These are phyloP conservation scores for Diarsia mendica DNA, from an alignment of 2,888 invertebrate species.

Conservation along the genomic window DNA sequence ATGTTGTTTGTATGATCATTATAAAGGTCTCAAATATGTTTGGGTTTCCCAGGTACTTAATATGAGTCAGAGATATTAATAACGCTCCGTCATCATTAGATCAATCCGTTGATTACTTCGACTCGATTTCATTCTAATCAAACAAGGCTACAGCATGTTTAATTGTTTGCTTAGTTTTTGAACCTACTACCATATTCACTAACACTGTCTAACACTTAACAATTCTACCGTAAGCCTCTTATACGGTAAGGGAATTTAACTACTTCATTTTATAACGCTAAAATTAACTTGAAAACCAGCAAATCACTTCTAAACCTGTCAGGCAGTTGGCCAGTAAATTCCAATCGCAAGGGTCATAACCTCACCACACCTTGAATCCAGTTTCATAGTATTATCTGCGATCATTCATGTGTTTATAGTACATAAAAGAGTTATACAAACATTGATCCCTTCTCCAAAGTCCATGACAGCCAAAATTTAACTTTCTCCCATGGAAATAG, in stretches of 20 bases:
- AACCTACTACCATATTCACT: background rate
- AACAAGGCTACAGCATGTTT: background rate
- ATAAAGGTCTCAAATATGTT: background rate
- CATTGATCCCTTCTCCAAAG: constrained; percentile 23
- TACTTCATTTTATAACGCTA: background rate
- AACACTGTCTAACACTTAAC: too few species aligned
- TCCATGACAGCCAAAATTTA: constrained; percentile 22
- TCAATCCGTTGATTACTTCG: constrained; percentile 15
- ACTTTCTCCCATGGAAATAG: constrained; percentile 44
- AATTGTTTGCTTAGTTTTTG: constrained; percentile 4
- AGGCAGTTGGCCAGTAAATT: constrained; percentile 34
- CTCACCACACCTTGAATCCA: constrained; percentile 57
- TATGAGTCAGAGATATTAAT: constrained; percentile 46
- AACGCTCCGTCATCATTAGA: constrained; percentile 19
- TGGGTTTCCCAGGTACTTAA: constrained; percentile 30
- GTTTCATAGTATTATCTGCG: constrained; percentile 49
- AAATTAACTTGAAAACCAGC: constrained; percentile 17
- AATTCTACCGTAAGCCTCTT: too few species aligned
- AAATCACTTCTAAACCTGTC: constrained; percentile 31
- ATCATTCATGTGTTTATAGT: constrained; percentile 61
- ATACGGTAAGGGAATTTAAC: background rate
- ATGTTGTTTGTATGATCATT: background rate
- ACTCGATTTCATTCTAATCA: constrained; percentile 9
- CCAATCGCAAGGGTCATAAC: constrained; percentile 55
- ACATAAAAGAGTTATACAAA: constrained; percentile 54